Conservation (phyloP, 2,113 vertebrate genomes). For the Gymnobelideus leadbeateri region DNA sequence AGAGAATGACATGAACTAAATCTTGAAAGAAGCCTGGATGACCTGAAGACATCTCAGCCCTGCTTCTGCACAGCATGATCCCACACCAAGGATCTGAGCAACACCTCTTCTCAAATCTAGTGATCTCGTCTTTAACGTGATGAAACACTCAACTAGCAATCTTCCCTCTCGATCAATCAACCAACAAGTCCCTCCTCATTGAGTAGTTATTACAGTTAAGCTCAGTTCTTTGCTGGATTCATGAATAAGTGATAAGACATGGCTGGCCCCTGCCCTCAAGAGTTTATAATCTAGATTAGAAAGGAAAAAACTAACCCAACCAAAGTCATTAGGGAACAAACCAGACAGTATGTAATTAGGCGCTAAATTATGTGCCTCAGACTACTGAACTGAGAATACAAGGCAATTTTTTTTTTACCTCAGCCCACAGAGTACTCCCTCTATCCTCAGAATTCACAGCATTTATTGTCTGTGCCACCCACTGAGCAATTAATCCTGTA, state of each 20-base stretch:
- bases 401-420: neutral
- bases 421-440: neutral
- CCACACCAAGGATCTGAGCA: neutral
- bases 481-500: constrained; percentile 1
- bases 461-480: neutral
- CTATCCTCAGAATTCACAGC: neutral
- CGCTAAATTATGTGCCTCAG: neutral
- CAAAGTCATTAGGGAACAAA: neutral
- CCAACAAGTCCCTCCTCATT: neutral
- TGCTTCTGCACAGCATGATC: neutral
- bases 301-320: neutral
- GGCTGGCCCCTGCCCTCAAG: neutral
- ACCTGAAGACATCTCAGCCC: neutral
- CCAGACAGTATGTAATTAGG: neutral
- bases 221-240: neutral
- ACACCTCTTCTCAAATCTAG: neutral
- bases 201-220: neutral
- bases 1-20: neutral
- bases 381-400: constrained; percentile 1
- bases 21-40: neutral
- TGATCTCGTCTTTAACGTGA: neutral
- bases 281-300: neutral
- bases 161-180: neutral
- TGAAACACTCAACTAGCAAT: neutral
- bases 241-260: neutral